phyloP scores from a whole-genome alignment of 2,797 vertebrate genomes.

The Lithobates sylvaticus region DNA sequence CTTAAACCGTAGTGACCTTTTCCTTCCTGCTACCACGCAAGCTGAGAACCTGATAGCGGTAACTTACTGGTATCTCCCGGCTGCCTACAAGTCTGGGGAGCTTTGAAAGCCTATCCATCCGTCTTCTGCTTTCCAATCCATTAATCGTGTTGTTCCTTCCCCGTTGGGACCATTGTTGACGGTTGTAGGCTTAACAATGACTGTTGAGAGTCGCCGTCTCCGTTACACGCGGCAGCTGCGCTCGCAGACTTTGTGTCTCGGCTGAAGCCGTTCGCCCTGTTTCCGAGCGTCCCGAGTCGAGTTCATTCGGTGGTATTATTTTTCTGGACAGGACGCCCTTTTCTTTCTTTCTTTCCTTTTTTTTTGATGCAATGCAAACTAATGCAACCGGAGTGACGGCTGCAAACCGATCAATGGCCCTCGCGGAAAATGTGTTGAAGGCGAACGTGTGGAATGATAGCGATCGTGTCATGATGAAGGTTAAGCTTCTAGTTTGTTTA shows the following conservation, averaged over 20 bases:
- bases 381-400: rapidly evolving
- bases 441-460: background rate
- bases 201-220: conserved; percentile 68
- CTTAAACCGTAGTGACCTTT: conserved; percentile 52
- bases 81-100: conserved; percentile 69
- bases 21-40: conserved; percentile 56
- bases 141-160: conserved; percentile 77
- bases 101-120: conserved; percentile 74
- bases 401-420: background rate
- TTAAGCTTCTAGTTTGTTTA: no score
- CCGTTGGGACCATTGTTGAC: conserved; percentile 75
- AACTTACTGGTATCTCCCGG: conserved; percentile 69
- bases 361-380: background rate
- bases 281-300: conserved; percentile 53
- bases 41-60: conserved; percentile 62
- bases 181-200: conserved; percentile 76
- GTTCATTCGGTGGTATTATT: conserved; percentile 13
- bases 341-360: background rate
- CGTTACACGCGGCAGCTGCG: conserved; percentile 66
- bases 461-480: background rate
- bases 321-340: conserved; percentile 1
- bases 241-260: conserved; percentile 68
- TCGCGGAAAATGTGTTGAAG: background rate
- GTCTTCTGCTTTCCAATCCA: conserved; percentile 76
- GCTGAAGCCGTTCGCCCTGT: conserved; percentile 30